Evolutionary conservation across 2,113 vertebrate species (phyloP).

Genomic region (Hepsetus odoe): DNA sequence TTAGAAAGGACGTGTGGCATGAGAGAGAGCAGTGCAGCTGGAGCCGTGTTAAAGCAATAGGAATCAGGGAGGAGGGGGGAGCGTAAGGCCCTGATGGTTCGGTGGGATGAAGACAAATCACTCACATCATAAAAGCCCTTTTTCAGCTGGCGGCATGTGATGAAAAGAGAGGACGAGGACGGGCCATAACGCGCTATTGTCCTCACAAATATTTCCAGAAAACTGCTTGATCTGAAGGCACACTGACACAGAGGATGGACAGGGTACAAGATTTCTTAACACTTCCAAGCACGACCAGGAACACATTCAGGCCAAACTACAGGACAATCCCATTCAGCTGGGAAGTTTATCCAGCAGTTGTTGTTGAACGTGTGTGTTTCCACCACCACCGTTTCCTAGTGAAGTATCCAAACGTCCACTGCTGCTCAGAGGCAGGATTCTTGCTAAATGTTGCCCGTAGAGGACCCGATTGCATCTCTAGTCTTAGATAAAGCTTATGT

Average conservation of each 20-base stretch:
- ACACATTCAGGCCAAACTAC: no score
- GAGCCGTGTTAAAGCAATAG: constrained; percentile 20
- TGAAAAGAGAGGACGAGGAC: constrained; percentile 16
- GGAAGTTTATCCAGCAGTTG: no score
- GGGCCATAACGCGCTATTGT: neutral
- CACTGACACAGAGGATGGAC: neutral
- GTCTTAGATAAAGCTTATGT: neutral
- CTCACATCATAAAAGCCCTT: constrained; percentile 41
- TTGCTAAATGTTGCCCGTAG: neutral
- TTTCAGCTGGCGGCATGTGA: constrained; percentile 46
- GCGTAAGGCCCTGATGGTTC: constrained; percentile 28
- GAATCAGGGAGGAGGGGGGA: constrained; percentile 52
- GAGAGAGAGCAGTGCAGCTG: constrained; percentile 56
- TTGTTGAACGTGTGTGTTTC: no score
- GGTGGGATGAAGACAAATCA: constrained; percentile 52
- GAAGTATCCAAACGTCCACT: no score
- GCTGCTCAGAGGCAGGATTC: neutral
- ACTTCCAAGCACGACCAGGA: neutral
- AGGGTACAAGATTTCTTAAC: neutral
- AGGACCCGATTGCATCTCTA: neutral
- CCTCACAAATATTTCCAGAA: neutral
- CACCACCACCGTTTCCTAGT: no score
- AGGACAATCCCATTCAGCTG: no score
- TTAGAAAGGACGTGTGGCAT: constrained; percentile 46
- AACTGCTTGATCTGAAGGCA: neutral